phyloP scores from a whole-genome alignment of 2,113 vertebrate genomes.

The Fulica atra region DNA sequence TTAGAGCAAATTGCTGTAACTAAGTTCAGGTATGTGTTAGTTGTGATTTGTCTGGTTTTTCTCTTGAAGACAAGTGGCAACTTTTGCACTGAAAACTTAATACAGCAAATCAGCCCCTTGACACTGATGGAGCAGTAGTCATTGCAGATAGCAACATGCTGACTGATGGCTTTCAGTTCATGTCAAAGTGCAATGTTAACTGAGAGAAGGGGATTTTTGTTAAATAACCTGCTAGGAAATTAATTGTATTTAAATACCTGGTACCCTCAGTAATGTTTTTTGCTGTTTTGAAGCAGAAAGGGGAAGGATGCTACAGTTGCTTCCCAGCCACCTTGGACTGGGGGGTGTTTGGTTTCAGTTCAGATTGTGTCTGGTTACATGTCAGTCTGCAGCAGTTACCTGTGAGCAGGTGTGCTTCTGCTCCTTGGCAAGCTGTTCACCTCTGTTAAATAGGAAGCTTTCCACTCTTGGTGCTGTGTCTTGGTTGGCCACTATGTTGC shows the following conservation, averaged over 20 bases:
- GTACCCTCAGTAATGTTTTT: neutral
- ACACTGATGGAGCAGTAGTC: neutral
- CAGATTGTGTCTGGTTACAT: neutral
- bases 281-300: neutral
- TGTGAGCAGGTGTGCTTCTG: neutral
- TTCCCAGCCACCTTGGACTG: neutral
- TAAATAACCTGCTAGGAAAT: neutral
- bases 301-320: neutral
- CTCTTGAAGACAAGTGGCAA: neutral
- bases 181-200: neutral
- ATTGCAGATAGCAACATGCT: neutral
- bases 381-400: neutral
- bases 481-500: neutral
- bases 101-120: neutral
- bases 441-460: neutral
- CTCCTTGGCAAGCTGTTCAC: neutral
- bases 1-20: neutral
- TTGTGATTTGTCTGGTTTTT: neutral
- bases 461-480: neutral
- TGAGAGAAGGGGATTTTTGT: neutral
- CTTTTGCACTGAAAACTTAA: neutral
- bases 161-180: neutral
- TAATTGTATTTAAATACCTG: neutral
- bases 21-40: neutral
- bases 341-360: neutral